Evolutionary conservation across 2,113 vertebrate genomes (phyloP).

Genomic region (Misgurnus anguillicaudatus): DNA sequence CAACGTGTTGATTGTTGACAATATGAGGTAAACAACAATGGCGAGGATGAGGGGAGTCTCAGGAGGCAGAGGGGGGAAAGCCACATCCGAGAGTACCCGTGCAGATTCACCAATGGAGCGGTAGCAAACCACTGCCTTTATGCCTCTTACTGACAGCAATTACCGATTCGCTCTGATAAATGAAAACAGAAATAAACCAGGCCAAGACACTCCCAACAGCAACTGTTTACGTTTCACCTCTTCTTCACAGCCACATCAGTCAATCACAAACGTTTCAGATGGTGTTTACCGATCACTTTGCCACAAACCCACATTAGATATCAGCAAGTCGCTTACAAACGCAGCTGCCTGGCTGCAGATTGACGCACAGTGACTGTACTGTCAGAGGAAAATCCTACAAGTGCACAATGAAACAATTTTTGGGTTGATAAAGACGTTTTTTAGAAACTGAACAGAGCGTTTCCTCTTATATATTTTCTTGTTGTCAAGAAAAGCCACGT

Average conservation of each 20-base stretch:
- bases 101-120: constrained; percentile 61
- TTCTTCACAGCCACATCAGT: constrained; percentile 47
- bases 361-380: not conserved
- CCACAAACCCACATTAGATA: constrained; percentile 51
- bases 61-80: constrained; percentile 70
- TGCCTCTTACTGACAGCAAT: constrained; percentile 79
- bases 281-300: constrained; percentile 43
- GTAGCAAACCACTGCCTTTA: constrained; percentile 53
- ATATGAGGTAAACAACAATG: constrained; percentile 75
- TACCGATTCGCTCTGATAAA: constrained; percentile 63
- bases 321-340: constrained; percentile 22
- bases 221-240: constrained; percentile 64
- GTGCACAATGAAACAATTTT: not conserved
- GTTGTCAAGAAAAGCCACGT: not conserved
- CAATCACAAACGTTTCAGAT: constrained; percentile 46
- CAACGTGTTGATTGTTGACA: constrained; percentile 70
- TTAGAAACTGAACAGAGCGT: constrained; percentile 27
- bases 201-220: constrained; percentile 58
- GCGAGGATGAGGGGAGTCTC: constrained; percentile 70
- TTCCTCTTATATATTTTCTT: constrained; percentile 45
- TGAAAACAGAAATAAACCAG: constrained; percentile 39
- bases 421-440: constrained; percentile 7
- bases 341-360: constrained; percentile 38
- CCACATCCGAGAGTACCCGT: constrained; percentile 55
- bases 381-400: constrained; percentile 32